Conservation (phyloP, 2,113 vertebrate species). For the Neolamprologus tretocephalus region DNA sequence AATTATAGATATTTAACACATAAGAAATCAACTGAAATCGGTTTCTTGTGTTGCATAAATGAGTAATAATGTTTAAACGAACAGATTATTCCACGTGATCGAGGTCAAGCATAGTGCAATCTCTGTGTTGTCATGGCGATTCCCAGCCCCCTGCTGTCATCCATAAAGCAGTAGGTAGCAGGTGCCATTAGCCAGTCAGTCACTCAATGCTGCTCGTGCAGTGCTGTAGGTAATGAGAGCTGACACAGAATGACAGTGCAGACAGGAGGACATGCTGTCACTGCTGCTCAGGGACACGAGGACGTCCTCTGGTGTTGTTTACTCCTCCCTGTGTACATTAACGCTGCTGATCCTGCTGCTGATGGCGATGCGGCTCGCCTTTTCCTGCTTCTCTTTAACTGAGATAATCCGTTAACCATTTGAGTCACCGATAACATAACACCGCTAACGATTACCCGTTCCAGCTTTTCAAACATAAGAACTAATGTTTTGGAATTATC, state of each 20-base stretch:
- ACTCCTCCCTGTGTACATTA: conserved; percentile 32
- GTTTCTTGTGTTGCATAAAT: background rate
- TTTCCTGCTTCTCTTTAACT: background rate
- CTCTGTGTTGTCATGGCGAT: background rate
- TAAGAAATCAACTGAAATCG: background rate
- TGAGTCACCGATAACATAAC: background rate
- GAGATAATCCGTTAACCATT: background rate
- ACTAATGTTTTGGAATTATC: background rate
- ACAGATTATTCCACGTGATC: background rate
- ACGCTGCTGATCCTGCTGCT: background rate
- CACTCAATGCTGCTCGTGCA: background rate
- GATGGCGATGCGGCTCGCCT: background rate
- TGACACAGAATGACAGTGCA: conserved; percentile 44
- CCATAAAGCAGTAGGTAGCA: conserved; percentile 1
- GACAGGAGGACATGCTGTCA: conserved; percentile 52
- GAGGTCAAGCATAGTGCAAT: background rate
- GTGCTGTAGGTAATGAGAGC: conserved; percentile 51
- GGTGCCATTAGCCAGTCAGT: conserved; percentile 13
- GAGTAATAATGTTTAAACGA: background rate
- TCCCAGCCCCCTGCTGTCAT: background rate
- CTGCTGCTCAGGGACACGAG: conserved; percentile 22
- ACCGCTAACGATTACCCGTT: background rate
- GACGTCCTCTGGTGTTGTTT: conserved; percentile 54
- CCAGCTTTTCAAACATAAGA: background rate
- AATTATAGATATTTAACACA: background rate